phyloP scores from a whole-genome alignment of 1,140 invertebrate genomes.

The Oryctes rhinoceros region DNA sequence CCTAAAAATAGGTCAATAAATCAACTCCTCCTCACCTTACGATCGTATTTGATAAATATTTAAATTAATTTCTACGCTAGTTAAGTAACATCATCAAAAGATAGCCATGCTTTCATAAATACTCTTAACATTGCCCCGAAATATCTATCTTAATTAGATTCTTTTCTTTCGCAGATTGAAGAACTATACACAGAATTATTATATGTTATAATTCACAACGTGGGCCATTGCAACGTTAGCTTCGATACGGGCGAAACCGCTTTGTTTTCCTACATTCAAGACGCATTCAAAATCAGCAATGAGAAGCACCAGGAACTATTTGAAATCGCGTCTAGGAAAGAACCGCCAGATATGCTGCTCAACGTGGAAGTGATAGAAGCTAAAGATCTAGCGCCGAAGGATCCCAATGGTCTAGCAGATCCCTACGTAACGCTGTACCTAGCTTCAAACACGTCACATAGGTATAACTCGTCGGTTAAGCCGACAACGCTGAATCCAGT shows the following conservation, averaged over 20 bases:
- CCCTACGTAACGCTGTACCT: constrained; percentile 90
- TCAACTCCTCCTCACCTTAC: too few relatives aligned
- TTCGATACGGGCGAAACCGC: constrained; percentile 73
- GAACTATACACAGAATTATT: constrained; percentile 92
- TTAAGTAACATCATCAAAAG: too few relatives aligned
- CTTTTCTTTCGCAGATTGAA: constrained; percentile 72
- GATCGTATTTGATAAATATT: too few relatives aligned
- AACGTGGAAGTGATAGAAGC: constrained; percentile 95
- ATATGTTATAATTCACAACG: constrained; percentile 92
- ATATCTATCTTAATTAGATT: too few relatives aligned
- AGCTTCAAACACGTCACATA: constrained; percentile 75
- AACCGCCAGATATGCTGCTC: constrained; percentile 89
- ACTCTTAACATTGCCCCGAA: too few relatives aligned
- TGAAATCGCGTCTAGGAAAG: constrained; percentile 74
- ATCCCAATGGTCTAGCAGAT: constrained; percentile 95
- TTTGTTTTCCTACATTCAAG: constrained; percentile 84
- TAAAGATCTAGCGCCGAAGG: constrained; percentile 91
- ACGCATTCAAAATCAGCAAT: constrained; percentile 86
- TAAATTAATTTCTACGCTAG: too few relatives aligned
- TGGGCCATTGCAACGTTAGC: constrained; percentile 73
- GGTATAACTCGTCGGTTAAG: constrained; percentile 92
- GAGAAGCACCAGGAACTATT: constrained; percentile 76
- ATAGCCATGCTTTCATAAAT: not conserved
- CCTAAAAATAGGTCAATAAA: too few relatives aligned
- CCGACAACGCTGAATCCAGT: constrained; percentile 85